Base-by-base conservation (phyloP, 2,797 vertebrate species). In the Garrulus glandarius region DNA sequence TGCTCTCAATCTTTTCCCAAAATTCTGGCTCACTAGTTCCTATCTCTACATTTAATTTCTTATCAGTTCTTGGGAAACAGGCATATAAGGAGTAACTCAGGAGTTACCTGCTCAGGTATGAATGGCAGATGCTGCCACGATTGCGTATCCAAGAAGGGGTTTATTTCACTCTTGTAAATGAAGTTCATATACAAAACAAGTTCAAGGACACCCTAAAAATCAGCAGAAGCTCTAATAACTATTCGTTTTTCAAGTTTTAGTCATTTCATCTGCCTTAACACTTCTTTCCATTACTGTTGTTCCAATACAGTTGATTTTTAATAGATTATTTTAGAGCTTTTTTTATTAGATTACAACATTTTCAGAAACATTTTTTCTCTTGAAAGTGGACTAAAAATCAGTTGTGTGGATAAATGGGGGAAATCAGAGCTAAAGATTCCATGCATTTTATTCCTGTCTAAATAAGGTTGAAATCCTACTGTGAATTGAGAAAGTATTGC, bases 241-340 rank as follows among this genome's bases (percentile, higher is more conserved):
- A 9, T 5, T 70, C 43, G 5, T 22, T 87, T 89, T 85, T 53
- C 23, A 50, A 63, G 15, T 32, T 83, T 37, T 43, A 55, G 68
- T 49, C 3, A 24, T 78, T 86, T 81, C 13, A 23, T 14, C 26
- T 13, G 52, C 22, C 1, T 1, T 18, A 79, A 53, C 11, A 44
- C 8, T 65, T 15, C 30, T 80, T 63, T 86, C 61, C 39, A 55
- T 26, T 23, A 19, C 15, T 18, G 16, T 65, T 86, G 15, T 71
- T 76, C 47, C 20, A 46, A 23, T 5, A 20, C 0, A 2, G 29
- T 2, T 69, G 5, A 0, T 16, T 87, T 80, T 88, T 15, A 39
- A 22, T n/a, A 57, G 4, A 44, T 18, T 44, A 23, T 32, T 61
- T 61, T 60, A 36, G 5, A 3, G 1, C 5, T 0, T 4, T 15